Conservation (phyloP, 2,888 invertebrate species). For the Chloroclysta siterata region DNA sequence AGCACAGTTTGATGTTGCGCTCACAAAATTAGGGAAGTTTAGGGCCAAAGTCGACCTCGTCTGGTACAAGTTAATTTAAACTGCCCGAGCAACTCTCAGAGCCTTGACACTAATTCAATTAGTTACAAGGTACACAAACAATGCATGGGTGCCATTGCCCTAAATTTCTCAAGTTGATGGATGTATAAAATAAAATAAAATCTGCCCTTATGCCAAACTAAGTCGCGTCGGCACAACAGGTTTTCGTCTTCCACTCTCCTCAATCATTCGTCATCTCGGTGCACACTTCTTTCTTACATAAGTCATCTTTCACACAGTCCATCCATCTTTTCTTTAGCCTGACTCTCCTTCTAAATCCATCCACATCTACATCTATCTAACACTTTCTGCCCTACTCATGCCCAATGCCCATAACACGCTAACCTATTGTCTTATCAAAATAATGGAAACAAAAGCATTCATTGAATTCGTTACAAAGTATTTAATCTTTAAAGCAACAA, state of each 20-base stretch:
- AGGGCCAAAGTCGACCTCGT: conserved; percentile 77
- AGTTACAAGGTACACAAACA: conserved; percentile 77
- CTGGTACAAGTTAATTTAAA: conserved; percentile 83
- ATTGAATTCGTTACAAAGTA: neutral
- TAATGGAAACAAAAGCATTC: neutral
- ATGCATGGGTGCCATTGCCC: conserved; percentile 51
- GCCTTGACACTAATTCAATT: conserved; percentile 82
- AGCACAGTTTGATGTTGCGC: conserved; percentile 83
- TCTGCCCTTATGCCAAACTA: too few relatives aligned
- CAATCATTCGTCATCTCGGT: too few relatives aligned
- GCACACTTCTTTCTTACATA: too few relatives aligned
- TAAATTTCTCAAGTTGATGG: conserved; percentile 35
- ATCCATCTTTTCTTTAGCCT: too few relatives aligned
- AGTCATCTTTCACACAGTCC: too few relatives aligned
- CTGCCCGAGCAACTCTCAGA: conserved; percentile 79
- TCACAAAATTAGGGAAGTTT: conserved; percentile 83
- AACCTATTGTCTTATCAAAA: too few relatives aligned
- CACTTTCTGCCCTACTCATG: too few relatives aligned
- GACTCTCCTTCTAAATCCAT: too few relatives aligned
- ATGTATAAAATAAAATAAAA: conserved; percentile 8
- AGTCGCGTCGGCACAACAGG: too few relatives aligned
- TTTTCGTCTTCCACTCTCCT: too few relatives aligned
- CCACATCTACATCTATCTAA: too few relatives aligned
- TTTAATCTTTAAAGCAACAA: conserved; percentile 1
- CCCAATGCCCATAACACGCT: too few relatives aligned